phyloP scores from a whole-genome alignment of 2,113 vertebrate species.

The Peromyscus maniculatus region DNA sequence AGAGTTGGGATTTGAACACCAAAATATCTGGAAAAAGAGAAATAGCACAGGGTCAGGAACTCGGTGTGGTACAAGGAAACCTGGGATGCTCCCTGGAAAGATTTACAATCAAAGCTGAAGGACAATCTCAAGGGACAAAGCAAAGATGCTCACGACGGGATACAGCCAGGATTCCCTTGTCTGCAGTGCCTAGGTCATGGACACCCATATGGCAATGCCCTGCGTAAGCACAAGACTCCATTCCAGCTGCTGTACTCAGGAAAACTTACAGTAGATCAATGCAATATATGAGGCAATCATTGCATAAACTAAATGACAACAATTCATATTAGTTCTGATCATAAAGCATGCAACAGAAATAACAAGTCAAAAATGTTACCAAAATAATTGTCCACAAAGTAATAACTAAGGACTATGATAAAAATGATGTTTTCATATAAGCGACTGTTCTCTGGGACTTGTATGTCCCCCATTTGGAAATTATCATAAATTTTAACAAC shows the following conservation, averaged over 20 bases:
- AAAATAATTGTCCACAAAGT: constrained; percentile 27
- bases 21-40: not conserved
- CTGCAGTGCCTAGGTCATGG: accelerated
- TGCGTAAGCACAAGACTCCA: accelerated
- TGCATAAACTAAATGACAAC: not conserved
- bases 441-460: not conserved
- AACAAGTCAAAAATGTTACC: constrained; percentile 31
- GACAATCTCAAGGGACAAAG: not conserved
- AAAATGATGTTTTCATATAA: constrained; percentile 30
- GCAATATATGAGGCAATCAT: accelerated
- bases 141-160: not conserved
- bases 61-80: not conserved
- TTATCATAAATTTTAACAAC: constrained; percentile 33
- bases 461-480: not conserved
- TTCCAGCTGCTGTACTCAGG: not conserved
- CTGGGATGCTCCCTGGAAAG: not conserved
- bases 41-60: not conserved
- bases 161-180: not conserved
- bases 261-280: not conserved
- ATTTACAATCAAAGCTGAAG: not conserved
- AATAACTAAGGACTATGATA: not conserved
- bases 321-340: not conserved
- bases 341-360: not conserved
- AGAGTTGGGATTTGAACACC: not conserved
- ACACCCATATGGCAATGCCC: too few species aligned